phyloP scores from a whole-genome alignment of 2,888 invertebrate species.

The Luffia ferchaultella region DNA sequence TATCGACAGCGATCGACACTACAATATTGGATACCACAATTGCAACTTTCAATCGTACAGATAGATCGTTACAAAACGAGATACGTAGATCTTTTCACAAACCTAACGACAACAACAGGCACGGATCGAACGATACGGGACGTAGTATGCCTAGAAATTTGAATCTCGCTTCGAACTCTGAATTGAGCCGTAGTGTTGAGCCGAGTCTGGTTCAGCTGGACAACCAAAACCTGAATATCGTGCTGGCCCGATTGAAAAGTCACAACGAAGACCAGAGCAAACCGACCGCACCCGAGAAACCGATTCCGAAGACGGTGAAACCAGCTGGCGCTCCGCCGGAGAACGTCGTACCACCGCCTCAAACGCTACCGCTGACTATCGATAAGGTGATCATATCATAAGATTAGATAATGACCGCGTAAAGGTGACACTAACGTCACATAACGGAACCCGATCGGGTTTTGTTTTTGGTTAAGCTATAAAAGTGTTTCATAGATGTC shows the following conservation, averaged over 20 bases:
- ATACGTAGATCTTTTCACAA: conserved; percentile 56
- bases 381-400: conserved; percentile 44
- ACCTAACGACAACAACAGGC: conserved; percentile 35
- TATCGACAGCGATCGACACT: conserved; percentile 39
- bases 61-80: conserved; percentile 37
- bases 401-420: background rate
- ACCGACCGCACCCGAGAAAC: conserved; percentile 10
- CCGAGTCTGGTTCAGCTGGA: background rate
- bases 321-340: conserved; percentile 12
- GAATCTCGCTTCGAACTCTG: conserved; percentile 31
- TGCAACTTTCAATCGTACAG: conserved; percentile 30
- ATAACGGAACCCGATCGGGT: no score
- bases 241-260: conserved; percentile 22
- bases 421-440: no score
- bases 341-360: conserved; percentile 18
- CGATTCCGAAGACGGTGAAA: background rate
- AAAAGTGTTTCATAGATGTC: no score
- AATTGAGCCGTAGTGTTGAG: conserved; percentile 4
- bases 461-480: no score
- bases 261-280: conserved; percentile 35
- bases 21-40: conserved; percentile 26
- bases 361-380: conserved; percentile 47
- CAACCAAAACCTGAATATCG: background rate
- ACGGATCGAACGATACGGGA: conserved; percentile 37
- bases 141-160: conserved; percentile 65